A percentile compares a stretch with the other conserved stretches of the same genome.
Conservation (phyloP, 2,888 invertebrate species). For the Parochlus steinenii region DNA sequence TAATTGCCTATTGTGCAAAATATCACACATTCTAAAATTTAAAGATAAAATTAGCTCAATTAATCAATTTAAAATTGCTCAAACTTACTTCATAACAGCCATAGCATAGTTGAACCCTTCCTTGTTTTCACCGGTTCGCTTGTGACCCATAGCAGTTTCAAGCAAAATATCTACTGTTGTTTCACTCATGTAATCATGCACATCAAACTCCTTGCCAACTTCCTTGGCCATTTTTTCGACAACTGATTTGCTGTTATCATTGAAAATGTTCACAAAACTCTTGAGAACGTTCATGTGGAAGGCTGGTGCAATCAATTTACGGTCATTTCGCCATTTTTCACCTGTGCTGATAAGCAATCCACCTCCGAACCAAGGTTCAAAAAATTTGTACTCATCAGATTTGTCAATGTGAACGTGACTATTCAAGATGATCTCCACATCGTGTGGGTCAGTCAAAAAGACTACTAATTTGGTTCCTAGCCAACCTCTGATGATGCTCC, state of each 20-base stretch:
- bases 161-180: slow-evolving; percentile 59
- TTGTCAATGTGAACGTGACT: slow-evolving; percentile 63
- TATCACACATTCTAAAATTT: slow-evolving; percentile 53
- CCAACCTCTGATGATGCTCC: slow-evolving; percentile 43
- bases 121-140: slow-evolving; percentile 49
- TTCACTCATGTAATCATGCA: slow-evolving; percentile 63
- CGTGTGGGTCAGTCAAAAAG: slow-evolving; percentile 49
- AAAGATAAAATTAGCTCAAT: no score
- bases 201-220: slow-evolving; percentile 53
- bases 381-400: slow-evolving; percentile 53
- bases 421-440: slow-evolving; percentile 55
- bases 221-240: slow-evolving; percentile 48
- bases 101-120: slow-evolving; percentile 64
- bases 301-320: slow-evolving; percentile 70
- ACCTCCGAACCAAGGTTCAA: slow-evolving; percentile 66
- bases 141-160: slow-evolving; percentile 76
- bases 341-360: slow-evolving; percentile 62
- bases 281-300: slow-evolving; percentile 71
- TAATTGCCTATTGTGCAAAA: slow-evolving; percentile 60
- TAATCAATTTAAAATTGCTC: no score
- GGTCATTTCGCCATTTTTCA: slow-evolving; percentile 62
- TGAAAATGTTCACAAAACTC: slow-evolving; percentile 60
- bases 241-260: slow-evolving; percentile 52
- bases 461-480: slow-evolving; percentile 49
- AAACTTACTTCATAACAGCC: slow-evolving; percentile 57